Conservation (phyloP, 2,888 invertebrate genomes). For the Busseola fusca region DNA sequence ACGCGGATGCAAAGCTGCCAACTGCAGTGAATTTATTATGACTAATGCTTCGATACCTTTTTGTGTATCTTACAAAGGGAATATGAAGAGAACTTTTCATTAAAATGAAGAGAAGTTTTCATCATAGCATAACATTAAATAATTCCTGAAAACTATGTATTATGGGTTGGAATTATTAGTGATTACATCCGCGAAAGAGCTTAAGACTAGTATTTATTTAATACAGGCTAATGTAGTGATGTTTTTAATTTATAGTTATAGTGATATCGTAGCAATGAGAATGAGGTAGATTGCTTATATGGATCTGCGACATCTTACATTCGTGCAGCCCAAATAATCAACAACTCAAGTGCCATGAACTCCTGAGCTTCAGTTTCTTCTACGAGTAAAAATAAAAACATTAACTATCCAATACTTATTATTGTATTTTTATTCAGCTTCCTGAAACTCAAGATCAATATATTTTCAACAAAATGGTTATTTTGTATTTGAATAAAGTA, state of each 20-base stretch:
- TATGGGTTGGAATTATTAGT: background rate
- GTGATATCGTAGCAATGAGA: too few species aligned
- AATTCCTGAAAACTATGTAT: background rate
- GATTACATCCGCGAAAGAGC: too few species aligned
- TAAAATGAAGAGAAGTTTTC: background rate
- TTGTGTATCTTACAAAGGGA: background rate
- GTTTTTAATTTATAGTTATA: background rate
- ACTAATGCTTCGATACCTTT: constrained; percentile 18
- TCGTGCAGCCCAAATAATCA: background rate
- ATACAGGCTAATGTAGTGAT: background rate
- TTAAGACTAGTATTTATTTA: background rate
- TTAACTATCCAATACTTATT: background rate
- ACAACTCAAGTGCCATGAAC: background rate
- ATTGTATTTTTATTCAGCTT: background rate
- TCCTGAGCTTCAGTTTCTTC: too few species aligned
- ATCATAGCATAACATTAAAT: background rate
- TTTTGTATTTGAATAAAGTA: background rate
- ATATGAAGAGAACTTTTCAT: background rate
- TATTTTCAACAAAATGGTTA: background rate
- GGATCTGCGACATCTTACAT: too few species aligned
- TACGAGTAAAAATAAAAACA: background rate
- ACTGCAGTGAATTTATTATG: constrained; percentile 28
- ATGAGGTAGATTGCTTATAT: background rate
- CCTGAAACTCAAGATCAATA: background rate
- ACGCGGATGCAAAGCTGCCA: constrained; percentile 33